These are phyloP conservation scores for Crioceris asparagi DNA, from an alignment of 2,888 invertebrate genomes.

Conservation along the genomic window DNA sequence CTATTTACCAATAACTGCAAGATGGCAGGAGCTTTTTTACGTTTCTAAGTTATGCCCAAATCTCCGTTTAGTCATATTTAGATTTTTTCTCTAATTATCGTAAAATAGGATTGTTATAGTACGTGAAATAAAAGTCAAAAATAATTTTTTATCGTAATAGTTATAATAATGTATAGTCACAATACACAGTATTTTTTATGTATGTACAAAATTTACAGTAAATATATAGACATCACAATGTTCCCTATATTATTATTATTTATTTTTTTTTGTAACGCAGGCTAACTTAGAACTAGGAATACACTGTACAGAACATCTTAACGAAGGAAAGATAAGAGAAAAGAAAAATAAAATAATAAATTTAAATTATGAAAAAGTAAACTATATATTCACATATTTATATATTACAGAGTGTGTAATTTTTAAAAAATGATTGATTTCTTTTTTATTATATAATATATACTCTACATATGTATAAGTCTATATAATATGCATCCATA, in stretches of 20 bases:
- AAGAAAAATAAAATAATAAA: constrained; percentile 19
- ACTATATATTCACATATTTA: constrained; percentile 38
- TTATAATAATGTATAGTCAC: constrained; percentile 42
- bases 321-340: constrained; percentile 32
- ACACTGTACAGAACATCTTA: constrained; percentile 40
- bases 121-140: background rate
- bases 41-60: too few relatives aligned
- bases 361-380: constrained; percentile 36
- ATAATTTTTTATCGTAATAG: constrained; percentile 38
- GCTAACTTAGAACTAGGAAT: constrained; percentile 39
- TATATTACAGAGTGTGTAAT: constrained; percentile 39
- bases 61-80: too few relatives aligned
- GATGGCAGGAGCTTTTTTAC: too few relatives aligned
- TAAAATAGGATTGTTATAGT: background rate
- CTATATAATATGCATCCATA: constrained; percentile 28
- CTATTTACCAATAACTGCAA: too few relatives aligned
- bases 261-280: constrained; percentile 36
- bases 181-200: constrained; percentile 41
- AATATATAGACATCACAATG: constrained; percentile 43
- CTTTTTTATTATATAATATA: constrained; percentile 31
- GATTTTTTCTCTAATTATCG: too few relatives aligned
- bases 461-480: constrained; percentile 36
- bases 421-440: constrained; percentile 38
- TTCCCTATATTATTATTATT: constrained; percentile 41
- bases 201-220: constrained; percentile 45